Evolutionary conservation across 2,888 invertebrate genomes (phyloP).

Genomic region (Chymomyza caudatula): DNA sequence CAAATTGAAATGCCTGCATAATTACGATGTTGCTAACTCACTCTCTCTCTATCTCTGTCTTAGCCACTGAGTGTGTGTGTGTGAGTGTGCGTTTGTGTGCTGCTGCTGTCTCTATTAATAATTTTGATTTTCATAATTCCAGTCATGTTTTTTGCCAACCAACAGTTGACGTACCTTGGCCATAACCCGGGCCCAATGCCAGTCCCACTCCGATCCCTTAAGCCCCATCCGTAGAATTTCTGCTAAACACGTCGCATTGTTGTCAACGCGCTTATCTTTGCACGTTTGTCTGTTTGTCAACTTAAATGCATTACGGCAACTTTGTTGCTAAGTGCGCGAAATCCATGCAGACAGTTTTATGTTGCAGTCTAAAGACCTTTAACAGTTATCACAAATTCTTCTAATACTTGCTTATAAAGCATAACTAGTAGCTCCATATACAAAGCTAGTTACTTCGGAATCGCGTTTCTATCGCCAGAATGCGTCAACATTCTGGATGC

Average conservation of each 20-base stretch:
- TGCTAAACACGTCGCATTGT: slow-evolving; percentile 44
- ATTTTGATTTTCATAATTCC: slow-evolving; percentile 56
- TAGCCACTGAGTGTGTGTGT: neutral
- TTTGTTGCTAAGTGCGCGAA: slow-evolving; percentile 54
- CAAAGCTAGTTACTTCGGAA: no score
- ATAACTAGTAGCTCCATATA: no score
- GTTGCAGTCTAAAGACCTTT: neutral
- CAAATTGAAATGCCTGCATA: neutral
- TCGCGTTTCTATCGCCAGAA: no score
- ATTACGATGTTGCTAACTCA: neutral
- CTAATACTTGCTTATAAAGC: neutral
- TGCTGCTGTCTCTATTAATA: slow-evolving; percentile 57
- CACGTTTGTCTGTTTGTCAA: slow-evolving; percentile 34
- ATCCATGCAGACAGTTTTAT: slow-evolving; percentile 56
- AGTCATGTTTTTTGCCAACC: slow-evolving; percentile 49
- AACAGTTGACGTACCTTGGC: slow-evolving; percentile 9
- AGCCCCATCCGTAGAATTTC: slow-evolving; percentile 38
- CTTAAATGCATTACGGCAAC: slow-evolving; percentile 36
- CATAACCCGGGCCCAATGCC: neutral
- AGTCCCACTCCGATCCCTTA: neutral
- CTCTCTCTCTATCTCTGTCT: neutral
- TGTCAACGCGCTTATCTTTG: slow-evolving; percentile 52
- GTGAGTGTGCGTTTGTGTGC: slow-evolving; percentile 4
- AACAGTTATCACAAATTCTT: neutral
- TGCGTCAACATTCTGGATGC: slow-evolving; percentile 6